These are phyloP conservation scores for Liasis olivaceus DNA, from an alignment of 2,797 vertebrate genomes.

Conservation along the genomic window DNA sequence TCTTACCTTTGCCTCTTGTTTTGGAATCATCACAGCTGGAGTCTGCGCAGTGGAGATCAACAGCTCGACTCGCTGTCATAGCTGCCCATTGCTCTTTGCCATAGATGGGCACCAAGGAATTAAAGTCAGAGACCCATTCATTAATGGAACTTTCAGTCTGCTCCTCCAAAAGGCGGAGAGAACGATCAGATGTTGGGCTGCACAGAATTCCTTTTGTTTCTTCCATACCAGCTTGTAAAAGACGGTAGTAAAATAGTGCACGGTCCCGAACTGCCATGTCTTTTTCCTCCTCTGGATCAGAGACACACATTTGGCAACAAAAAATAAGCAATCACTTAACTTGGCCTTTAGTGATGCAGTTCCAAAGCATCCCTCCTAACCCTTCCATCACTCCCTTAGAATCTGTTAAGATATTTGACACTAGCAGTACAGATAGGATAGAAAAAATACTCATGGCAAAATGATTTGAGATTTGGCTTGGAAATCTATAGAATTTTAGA, in stretches of 20 bases:
- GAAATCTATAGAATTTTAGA: neutral
- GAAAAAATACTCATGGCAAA: neutral
- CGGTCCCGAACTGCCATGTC: conserved; percentile 91
- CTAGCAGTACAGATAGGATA: neutral
- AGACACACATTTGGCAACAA: neutral
- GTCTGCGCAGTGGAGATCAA: conserved; percentile 38
- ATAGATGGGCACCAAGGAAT: conserved; percentile 84
- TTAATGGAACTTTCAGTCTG: conserved; percentile 80
- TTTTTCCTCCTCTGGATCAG: conserved; percentile 84
- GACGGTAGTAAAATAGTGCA: conserved; percentile 90
- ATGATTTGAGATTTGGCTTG: neutral
- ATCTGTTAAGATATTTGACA: neutral
- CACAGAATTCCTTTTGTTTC: conserved; percentile 80
- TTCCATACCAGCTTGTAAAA: conserved; percentile 84
- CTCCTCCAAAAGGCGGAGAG: conserved; percentile 85
- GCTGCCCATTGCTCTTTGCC: conserved; percentile 70
- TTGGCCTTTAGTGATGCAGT: accelerated
- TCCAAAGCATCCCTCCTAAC: neutral
- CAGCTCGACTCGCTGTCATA: conserved; percentile 56
- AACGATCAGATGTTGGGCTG: conserved; percentile 88
- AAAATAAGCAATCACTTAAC: neutral
- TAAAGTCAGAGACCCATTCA: conserved; percentile 85
- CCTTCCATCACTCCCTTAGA: neutral
- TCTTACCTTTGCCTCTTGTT: conserved; percentile 58
- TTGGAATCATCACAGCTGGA: conserved; percentile 28